Conservation (phyloP, 2,888 invertebrate species). For the Agrenia bidenticulata region DNA sequence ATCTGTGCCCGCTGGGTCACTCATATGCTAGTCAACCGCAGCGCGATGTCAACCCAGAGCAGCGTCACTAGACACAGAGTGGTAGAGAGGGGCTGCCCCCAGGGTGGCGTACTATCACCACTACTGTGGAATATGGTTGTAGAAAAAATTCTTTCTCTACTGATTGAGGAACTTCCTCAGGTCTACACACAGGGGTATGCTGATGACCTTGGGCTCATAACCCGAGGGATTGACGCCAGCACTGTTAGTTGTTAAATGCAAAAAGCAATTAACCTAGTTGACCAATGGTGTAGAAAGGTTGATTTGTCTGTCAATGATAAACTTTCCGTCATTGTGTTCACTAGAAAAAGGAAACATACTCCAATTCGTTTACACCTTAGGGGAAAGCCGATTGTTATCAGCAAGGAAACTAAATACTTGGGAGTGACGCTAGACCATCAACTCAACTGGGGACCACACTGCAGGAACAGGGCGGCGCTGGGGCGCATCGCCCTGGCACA, state of each 20-base stretch:
- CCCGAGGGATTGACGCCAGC: constrained; percentile 1
- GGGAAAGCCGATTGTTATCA: constrained; percentile 2
- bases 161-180: constrained; percentile 19
- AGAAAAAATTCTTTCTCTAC: constrained; percentile 41
- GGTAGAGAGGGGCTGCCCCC: constrained; percentile 52
- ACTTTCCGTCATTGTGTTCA: constrained; percentile 13
- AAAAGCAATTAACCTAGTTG: neutral
- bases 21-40: constrained; percentile 22
- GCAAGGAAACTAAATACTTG: constrained; percentile 26
- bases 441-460: constrained; percentile 29
- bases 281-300: constrained; percentile 11
- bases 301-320: constrained; percentile 14
- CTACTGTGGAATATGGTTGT: constrained; percentile 53
- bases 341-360: neutral
- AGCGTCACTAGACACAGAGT: neutral
- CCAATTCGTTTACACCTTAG: constrained; percentile 11
- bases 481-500: constrained; percentile 7
- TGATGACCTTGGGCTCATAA: constrained; percentile 23
- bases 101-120: constrained; percentile 54
- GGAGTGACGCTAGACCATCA: constrained; percentile 31
- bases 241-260: constrained; percentile 1
- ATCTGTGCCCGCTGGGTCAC: constrained; percentile 21
- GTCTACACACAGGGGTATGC: constrained; percentile 30
- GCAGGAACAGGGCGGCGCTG: neutral
- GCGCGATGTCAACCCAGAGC: neutral